Conservation (phyloP, 2,797 vertebrate species). For the Squalus acanthias region DNA sequence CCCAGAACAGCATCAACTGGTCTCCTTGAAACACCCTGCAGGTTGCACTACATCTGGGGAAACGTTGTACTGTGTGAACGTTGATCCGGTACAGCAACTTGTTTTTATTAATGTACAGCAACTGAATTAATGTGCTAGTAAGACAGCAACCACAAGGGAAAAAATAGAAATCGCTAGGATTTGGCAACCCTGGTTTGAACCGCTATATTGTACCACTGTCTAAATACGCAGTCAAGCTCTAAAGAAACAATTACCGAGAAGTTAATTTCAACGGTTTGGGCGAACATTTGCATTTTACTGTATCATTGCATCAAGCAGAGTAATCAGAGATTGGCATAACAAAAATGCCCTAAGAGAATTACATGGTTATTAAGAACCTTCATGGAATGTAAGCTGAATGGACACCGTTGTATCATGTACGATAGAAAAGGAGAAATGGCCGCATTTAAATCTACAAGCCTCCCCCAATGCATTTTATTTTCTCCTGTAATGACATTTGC, state of each 20-base stretch:
- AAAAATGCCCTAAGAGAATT: background rate
- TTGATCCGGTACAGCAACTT: background rate
- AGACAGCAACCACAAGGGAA: background rate
- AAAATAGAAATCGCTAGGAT: background rate
- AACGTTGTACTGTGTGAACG: background rate
- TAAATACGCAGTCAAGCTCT: background rate
- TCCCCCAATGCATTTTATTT: background rate
- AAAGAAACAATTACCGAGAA: background rate
- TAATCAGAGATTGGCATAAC: background rate
- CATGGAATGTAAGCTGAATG: background rate
- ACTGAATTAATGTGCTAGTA: background rate
- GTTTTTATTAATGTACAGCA: background rate
- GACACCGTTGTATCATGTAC: no score
- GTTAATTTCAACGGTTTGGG: background rate
- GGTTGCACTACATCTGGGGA: background rate
- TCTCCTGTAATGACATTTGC: background rate
- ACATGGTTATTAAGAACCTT: background rate
- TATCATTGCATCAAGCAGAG: no score
- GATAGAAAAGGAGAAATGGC: no score
- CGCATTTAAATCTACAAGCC: background rate
- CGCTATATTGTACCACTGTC: background rate
- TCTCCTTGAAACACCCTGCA: background rate
- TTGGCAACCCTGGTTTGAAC: background rate
- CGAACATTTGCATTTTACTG: no score
- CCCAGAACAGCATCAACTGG: background rate